Evolutionary conservation across 1,140 invertebrate genomes (phyloP), one percentile per base, ranked within the genome.

Genomic region (Tetramorium alpestre): DNA sequence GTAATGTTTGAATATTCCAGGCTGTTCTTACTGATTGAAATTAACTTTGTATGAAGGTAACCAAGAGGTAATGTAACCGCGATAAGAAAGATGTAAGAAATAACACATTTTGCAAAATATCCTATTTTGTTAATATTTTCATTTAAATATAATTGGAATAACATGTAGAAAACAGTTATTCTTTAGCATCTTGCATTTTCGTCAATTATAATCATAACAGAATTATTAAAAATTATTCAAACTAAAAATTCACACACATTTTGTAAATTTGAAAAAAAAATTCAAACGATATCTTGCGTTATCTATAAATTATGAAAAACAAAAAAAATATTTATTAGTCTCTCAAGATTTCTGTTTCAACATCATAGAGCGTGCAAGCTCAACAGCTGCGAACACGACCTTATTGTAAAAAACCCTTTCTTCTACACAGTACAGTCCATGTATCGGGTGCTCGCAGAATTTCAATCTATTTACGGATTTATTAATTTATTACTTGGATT

Each of bases 361-460:
- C 8, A 62, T 77, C 56, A 64, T 58, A 69, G 70, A 76, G 82
- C 86, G 41, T 87, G 75, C 86, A 73, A 87, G 87, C 91, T 91
- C 86, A 92, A 72, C 62, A 86, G 75, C 70, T 70, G 41, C 25
- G 47, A 65, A 75, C 44, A 65, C 80, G 64, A 86, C 80, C 47
- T 58, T 62, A 84, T 47, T 51, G 76, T 78, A 41, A 81, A 90
- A 91, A 90, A 86, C 85, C 87, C 90, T 90, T 91, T 91, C 88
- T 82, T 87, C 88, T 70, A 54, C 80, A 78, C 60, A 70, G 64
- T 87, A 73, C 78, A 60, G 76, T 41, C 69, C 41, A 78, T 44
- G 75, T 80, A 80, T 51, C 87, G 69, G 81, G 87, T 90, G 69
- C 70, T 41, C 41, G 49, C 76, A 13, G 22, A 67, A 82, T 82